Base-by-base conservation (phyloP, 2,888 invertebrate genomes). In the Lithophane ornitopus region DNA sequence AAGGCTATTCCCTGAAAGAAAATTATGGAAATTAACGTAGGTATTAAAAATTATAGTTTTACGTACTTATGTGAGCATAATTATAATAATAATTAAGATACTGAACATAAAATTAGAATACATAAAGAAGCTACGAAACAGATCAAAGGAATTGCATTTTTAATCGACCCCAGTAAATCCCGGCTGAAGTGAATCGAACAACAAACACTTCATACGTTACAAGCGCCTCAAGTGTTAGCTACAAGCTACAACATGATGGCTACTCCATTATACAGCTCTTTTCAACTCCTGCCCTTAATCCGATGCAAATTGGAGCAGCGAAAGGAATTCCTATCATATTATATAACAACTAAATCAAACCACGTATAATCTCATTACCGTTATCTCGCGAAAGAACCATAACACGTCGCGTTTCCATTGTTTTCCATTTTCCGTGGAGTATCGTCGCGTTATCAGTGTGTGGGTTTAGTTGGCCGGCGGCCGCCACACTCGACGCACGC, bases 361-460 rank as follows among this genome's bases (percentile, higher is more conserved):
- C 77, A 70, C 69, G 74, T 74, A 81, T 86, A 85, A 87, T 86
- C 72, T 90, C 89, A 89, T 91, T 90, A 90, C 90, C 87, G 90
- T 92, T 92, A 92, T 92, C 90, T 90, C 81, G 80, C 85, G 83
- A 88, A 90, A 90, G 90, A 90, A 89, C 90, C 89, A 90, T 91
- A 91, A 91, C 87, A 89, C 83, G 89, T 89, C 90, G 89, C 89
- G 90, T 95, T 94, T 94, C 91, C 93, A 95, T 94, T 95, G 94
- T 95, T 95, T 95, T 94, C 91, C 93, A 94, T 95, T 95, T 94
- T 91, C 93, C 92, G 88, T 89, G 72, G 89, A 86, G 91, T 92
- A 91, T 92, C 92, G 93, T 90, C 68, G 89, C 91, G 93, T 96
- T 96, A 96, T 96, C 96, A 95, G 90, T 89, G 89, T 88, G 88